Percentiles rank a stretch among this genome's conserved stretches.
Conservation (phyloP, 2,888 invertebrate species). For the Cylindroiulus punctatus region DNA sequence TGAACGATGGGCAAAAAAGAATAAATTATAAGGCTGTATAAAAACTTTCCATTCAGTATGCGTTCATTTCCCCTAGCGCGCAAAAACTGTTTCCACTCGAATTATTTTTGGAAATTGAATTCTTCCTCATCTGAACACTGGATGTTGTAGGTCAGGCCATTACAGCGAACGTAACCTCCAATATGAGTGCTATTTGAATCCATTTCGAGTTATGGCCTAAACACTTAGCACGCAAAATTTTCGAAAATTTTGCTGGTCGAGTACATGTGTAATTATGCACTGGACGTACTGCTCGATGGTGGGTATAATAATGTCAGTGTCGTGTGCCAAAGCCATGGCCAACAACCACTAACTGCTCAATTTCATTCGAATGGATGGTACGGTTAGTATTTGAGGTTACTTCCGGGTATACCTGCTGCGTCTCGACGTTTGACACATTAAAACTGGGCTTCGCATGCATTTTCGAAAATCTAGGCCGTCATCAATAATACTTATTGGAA, state of each 20-base stretch:
- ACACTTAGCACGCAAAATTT: not conserved
- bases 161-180: not conserved
- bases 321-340: not conserved
- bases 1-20: not conserved
- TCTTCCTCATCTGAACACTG: not conserved
- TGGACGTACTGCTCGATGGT: not conserved
- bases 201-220: not conserved
- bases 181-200: not conserved
- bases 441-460: too few species aligned
- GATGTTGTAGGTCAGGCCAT: conserved; percentile 13
- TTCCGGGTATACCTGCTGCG: conserved; percentile 9
- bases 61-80: not conserved
- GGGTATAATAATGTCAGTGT: not conserved
- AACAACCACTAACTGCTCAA: not conserved
- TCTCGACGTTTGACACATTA: not conserved
- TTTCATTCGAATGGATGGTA: not conserved
- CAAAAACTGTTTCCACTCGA: conserved; percentile 21
- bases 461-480: too few species aligned
- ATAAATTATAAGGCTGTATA: not conserved
- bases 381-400: not conserved
- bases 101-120: conserved; percentile 7
- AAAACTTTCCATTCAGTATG: not conserved
- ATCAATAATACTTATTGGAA: too few species aligned
- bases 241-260: not conserved
- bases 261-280: not conserved